Base-by-base conservation (phyloP, 23 tunicate genomes). In the Corella eumyota region DNA sequence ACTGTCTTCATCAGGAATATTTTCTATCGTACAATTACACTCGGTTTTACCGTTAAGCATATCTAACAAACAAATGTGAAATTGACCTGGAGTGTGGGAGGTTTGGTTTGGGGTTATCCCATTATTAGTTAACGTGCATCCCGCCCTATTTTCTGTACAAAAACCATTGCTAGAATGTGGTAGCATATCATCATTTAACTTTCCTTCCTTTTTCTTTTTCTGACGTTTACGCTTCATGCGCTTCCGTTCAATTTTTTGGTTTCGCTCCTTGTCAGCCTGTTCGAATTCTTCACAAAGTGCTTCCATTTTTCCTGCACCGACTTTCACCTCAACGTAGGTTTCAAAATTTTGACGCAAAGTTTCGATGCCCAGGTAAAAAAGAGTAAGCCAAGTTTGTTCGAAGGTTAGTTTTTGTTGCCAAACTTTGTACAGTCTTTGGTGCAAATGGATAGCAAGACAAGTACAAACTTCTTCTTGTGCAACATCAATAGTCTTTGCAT, bases 401-500 rank as follows among this genome's bases (percentile, higher is more conserved):
- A 58, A 64, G 9, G 86, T 82, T 11, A 69, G 56, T 45, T 79
- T 82, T 45, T 59, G 50, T 24, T 72, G 78, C 95, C 95, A 86
- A 29, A 86, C 65, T 56, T 54, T 50, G 45, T 86, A 86, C 1
- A 86, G 60, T 13, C 95, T 70, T 50, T 86, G 75, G 65, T 86
- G 70, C 37, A 86, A 59, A 54, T 77, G 72, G 37, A 86, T 32
- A 50, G 90, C 73, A 22, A 86, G 59, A 61, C 95, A 86, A 22
- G 86, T 86, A 40, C 84, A 70, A 34, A 86, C 95, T 66, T 86
- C 95, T 47, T 86, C 95, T 60, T 86, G 95, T 0, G 95, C 95
- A 4, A 86, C 56, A 44, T 86, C 95, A 34, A 77, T 77, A 30
- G 95, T 86, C 40, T 86, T 86, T 0, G 95, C 95, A 65, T 86